Conservation (phyloP, 2,888 invertebrate genomes). For the Harpagoxenus sublaevis region DNA sequence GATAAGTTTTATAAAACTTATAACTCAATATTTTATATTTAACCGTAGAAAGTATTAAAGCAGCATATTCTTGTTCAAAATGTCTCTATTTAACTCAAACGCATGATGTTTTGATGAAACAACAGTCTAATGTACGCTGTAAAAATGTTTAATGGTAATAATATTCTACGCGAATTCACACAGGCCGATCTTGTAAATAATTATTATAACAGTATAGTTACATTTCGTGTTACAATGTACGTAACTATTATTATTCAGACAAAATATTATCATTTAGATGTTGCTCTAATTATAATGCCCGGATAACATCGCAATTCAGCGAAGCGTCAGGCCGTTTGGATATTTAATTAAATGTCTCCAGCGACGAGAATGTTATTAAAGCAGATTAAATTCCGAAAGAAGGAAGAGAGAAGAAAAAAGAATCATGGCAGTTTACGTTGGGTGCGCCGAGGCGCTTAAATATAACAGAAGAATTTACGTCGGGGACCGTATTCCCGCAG, state of each 20-base stretch:
- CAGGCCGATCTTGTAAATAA: background rate
- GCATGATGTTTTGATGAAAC: background rate
- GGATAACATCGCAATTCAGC: constrained; percentile 44
- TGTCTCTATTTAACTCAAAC: background rate
- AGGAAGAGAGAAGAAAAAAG: background rate
- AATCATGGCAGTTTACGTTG: constrained; percentile 33
- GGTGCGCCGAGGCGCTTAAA: constrained; percentile 43
- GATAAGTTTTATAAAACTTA: background rate
- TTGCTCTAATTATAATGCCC: constrained; percentile 28
- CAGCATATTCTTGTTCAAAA: background rate
- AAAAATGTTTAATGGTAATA: background rate
- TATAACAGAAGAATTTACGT: constrained; percentile 54
- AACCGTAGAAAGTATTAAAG: background rate
- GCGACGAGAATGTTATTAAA: constrained; percentile 51
- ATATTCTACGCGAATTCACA: background rate
- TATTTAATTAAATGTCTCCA: constrained; percentile 54
- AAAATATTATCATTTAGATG: constrained; percentile 8
- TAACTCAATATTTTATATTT: background rate
- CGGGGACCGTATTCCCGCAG: constrained; percentile 32
- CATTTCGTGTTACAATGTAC: background rate
- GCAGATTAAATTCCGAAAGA: constrained; percentile 51
- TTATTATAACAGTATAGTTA: background rate
- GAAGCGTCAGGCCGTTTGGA: constrained; percentile 35
- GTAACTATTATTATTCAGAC: background rate
- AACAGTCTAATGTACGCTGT: too few species aligned